phyloP scores from a whole-genome alignment of 2,113 vertebrate genomes.

The Oostethus manadensis region DNA sequence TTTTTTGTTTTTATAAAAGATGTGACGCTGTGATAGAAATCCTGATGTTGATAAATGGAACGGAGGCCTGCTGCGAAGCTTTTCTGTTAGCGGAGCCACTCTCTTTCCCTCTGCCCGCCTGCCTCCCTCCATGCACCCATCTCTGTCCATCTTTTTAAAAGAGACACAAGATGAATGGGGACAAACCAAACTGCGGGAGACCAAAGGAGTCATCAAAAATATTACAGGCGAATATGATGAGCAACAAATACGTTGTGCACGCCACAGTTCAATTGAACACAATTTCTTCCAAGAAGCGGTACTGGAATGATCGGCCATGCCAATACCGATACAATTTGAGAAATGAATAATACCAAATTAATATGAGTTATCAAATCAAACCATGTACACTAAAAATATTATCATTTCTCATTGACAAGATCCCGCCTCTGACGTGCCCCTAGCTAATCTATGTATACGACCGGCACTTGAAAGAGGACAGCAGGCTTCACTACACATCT shows the following conservation, averaged over 20 bases:
- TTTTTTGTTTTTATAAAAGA: conserved; percentile 50
- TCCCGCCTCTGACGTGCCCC: no score
- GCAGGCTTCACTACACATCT: no score
- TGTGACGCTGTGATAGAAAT: conserved; percentile 34
- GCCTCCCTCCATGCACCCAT: not conserved
- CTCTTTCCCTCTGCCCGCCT: not conserved
- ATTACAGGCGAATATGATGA: conserved; percentile 13
- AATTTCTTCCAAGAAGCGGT: conserved; percentile 7
- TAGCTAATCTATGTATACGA: no score
- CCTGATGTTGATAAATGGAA: conserved; percentile 56
- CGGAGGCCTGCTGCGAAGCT: conserved; percentile 47
- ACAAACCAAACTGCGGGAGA: conserved; percentile 35
- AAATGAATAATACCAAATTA: conserved; percentile 11
- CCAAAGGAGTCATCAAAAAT: conserved; percentile 37
- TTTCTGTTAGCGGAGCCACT: conserved; percentile 23
- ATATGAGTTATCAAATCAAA: no score
- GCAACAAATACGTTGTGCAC: conserved; percentile 11
- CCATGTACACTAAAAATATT: no score
- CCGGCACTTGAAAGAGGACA: no score
- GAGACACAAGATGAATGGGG: conserved; percentile 48
- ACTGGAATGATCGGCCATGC: conserved; percentile 1
- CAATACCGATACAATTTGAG: not conserved
- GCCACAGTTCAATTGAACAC: conserved; percentile 1
- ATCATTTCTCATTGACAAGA: no score
- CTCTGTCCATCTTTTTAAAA: conserved; percentile 10